These are phyloP conservation scores for Apamea crenata DNA, from an alignment of 2,888 invertebrate genomes.

Conservation along the genomic window DNA sequence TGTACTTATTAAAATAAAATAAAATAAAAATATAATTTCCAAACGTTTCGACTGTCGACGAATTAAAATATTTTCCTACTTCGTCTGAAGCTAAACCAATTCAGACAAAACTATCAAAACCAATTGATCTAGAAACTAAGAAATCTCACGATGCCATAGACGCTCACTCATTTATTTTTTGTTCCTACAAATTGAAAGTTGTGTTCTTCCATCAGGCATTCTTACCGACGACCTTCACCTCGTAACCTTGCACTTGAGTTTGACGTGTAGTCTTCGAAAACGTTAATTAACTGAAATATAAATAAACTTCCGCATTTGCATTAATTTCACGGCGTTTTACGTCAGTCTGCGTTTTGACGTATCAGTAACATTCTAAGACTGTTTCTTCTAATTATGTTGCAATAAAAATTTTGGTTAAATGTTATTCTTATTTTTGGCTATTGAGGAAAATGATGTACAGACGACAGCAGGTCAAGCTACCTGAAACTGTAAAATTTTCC, in stretches of 20 bases:
- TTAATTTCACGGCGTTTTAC: conserved; percentile 43
- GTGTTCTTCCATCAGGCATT: not conserved
- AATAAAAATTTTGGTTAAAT: conserved; percentile 7
- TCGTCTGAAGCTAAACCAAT: not conserved
- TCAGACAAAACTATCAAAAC: not conserved
- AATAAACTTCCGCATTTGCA: conserved; percentile 44
- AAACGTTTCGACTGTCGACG: too few species aligned
- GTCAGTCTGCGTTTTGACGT: not conserved
- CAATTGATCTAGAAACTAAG: conserved; percentile 1
- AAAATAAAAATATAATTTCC: too few species aligned
- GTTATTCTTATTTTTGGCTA: not conserved
- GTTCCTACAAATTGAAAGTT: conserved; percentile 24
- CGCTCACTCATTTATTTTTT: not conserved
- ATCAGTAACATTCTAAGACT: not conserved
- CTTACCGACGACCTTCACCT: conserved; percentile 24
- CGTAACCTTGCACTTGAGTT: conserved; percentile 43
- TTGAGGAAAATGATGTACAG: not conserved
- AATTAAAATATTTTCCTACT: not conserved
- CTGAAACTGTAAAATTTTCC: too few species aligned
- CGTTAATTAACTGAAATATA: conserved; percentile 36
- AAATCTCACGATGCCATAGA: not conserved
- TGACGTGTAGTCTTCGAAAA: conserved; percentile 15
- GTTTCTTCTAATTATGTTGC: conserved; percentile 5
- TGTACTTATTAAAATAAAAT: too few species aligned
- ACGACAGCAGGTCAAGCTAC: too few species aligned